These are phyloP conservation scores for Aradus depressus DNA, from an alignment of 2,888 invertebrate genomes.

Conservation along the genomic window DNA sequence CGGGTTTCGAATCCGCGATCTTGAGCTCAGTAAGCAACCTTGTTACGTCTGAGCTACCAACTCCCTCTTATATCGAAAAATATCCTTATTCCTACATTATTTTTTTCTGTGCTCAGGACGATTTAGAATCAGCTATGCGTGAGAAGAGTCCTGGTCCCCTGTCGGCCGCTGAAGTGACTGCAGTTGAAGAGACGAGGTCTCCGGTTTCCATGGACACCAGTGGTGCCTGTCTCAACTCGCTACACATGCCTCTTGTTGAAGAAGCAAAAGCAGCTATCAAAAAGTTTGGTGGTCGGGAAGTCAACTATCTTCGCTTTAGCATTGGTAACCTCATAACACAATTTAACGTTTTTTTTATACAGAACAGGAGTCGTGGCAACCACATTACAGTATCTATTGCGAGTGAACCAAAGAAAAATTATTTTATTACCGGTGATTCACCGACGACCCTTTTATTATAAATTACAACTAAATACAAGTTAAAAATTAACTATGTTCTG, in stretches of 20 bases:
- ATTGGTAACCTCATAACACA: constrained; percentile 47
- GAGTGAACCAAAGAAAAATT: neutral
- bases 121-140: constrained; percentile 13
- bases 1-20: too few relatives aligned
- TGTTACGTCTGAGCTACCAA: too few relatives aligned
- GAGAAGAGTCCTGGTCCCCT: constrained; percentile 15
- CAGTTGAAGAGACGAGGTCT: constrained; percentile 1
- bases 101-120: constrained; percentile 5
- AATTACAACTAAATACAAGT: neutral
- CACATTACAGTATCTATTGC: neutral
- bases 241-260: constrained; percentile 66
- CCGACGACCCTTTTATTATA: neutral
- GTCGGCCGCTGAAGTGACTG: constrained; percentile 1
- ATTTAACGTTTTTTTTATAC: neutral
- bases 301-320: constrained; percentile 82
- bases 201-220: constrained; percentile 11
- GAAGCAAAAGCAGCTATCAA: constrained; percentile 29
- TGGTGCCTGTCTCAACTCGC: constrained; percentile 15
- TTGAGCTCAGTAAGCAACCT: too few relatives aligned
- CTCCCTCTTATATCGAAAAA: too few relatives aligned
- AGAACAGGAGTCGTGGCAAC: neutral
- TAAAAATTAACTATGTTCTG: too few relatives aligned
- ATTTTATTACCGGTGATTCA: neutral
- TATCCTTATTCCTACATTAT: neutral
- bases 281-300: constrained; percentile 42